Evolutionary conservation across 2,888 invertebrate species (phyloP), one percentile per base, ranked within the genome.

Genomic region (Ophioninae sp.): DNA sequence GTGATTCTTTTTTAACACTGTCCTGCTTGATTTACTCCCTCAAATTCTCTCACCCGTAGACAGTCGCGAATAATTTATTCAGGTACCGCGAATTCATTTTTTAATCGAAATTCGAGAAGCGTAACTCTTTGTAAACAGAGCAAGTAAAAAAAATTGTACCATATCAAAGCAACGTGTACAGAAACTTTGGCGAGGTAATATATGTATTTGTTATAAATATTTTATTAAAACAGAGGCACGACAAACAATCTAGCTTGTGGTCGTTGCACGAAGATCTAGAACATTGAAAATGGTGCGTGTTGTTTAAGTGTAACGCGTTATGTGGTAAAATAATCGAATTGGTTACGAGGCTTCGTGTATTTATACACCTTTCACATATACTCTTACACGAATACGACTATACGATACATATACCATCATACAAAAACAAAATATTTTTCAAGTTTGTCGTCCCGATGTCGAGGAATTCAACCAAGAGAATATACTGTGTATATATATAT

Each of bases 381-480:
- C 30, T 13, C 7, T 23, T 70, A 57, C 61, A 61, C 41, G 37
- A 68, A 23, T 13, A 50, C 68, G 68, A 62, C 39, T 64, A 61
- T 17, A 57, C 44, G 39, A 82, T n/a, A 39, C 21, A 62, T 79
- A 62, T 65, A 83, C 39, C 57, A 73, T 80, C 76, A 68, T 76
- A 76, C 76, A 73, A 79, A 79, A 73, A 68, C 37, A 10, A 21
- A 37, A 76, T 72, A 65, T 75, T 61, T 79, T 67, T 79, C 61
- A 68, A 50, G 62, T 62, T 79, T 30, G 17, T 59, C 72, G 57
- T 67, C 59, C 44, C 59, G 68, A 74, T 74, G 61, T 67, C 57
- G 20, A 74, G 61, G 7, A 8, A 74, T 68, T 59, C 67, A 79
- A 67, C 56, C 20, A 23, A n/a, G 80, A 69, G 6, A 69, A 77